phyloP scores from a whole-genome alignment of 2,113 vertebrate species.

The Plecotus auritus region DNA sequence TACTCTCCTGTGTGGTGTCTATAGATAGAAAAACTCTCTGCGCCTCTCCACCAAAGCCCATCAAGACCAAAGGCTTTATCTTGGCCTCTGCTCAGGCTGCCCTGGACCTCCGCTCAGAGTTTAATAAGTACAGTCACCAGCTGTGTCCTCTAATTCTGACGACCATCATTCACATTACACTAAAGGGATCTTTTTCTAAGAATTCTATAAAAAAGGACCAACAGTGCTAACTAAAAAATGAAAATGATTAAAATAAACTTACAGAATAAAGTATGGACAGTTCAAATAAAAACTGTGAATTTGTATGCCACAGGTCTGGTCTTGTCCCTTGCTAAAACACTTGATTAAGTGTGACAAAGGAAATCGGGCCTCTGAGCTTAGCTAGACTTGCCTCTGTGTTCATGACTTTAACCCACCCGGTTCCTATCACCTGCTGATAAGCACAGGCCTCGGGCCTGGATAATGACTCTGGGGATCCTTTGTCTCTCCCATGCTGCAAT shows the following conservation, averaged over 20 bases:
- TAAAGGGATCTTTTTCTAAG: background rate
- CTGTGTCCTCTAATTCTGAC: background rate
- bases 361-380: rapidly evolving
- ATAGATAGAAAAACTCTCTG: background rate
- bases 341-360: background rate
- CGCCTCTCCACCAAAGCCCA: rapidly evolving
- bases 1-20: background rate
- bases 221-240: background rate
- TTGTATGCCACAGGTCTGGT: background rate
- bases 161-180: background rate
- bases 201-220: background rate
- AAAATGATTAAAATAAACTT: background rate
- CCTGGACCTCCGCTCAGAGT: background rate
- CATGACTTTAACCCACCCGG: background rate
- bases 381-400: background rate
- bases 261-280: background rate
- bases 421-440: background rate
- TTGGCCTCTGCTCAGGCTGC: background rate
- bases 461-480: background rate
- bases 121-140: background rate
- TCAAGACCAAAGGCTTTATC: background rate
- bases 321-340: background rate
- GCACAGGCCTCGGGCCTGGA: rapidly evolving
- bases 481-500: background rate
- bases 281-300: background rate